phyloP scores from a whole-genome alignment of 2,113 vertebrate genomes.

The Ophiodon elongatus region DNA sequence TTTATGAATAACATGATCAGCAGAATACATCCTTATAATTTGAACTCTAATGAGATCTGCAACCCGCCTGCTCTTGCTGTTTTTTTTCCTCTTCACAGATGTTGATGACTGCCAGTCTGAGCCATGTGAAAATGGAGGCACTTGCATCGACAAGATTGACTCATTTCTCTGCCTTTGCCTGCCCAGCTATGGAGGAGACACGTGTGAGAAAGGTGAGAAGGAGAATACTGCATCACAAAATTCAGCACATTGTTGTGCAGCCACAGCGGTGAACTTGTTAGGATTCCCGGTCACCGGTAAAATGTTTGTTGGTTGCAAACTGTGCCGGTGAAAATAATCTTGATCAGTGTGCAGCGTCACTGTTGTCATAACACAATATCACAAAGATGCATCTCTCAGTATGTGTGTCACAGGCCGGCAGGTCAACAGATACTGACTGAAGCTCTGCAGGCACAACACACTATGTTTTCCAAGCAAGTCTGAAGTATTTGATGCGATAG shows the following conservation, averaged over 20 bases:
- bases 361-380: slow-evolving; percentile 45
- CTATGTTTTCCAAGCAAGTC: slow-evolving; percentile 1
- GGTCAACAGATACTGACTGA: slow-evolving; percentile 33
- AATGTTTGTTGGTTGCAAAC: slow-evolving; percentile 13
- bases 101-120: slow-evolving; percentile 87
- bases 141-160: slow-evolving; percentile 94
- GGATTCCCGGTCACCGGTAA: slow-evolving; percentile 16
- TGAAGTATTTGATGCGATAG: neutral
- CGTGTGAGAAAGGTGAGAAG: slow-evolving; percentile 93
- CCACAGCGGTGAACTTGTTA: slow-evolving; percentile 6
- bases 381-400: slow-evolving; percentile 20
- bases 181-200: slow-evolving; percentile 93
- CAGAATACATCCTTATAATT: slow-evolving; percentile 35
- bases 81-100: slow-evolving; percentile 67
- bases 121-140: slow-evolving; percentile 94
- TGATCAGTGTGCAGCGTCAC: slow-evolving; percentile 52
- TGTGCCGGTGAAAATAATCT: slow-evolving; percentile 48
- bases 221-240: slow-evolving; percentile 2
- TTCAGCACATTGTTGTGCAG: neutral
- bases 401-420: slow-evolving; percentile 36
- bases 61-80: slow-evolving; percentile 19
- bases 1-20: slow-evolving; percentile 26
- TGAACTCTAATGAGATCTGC: slow-evolving; percentile 47
- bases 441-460: slow-evolving; percentile 17
- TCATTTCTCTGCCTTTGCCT: slow-evolving; percentile 94